A percentile compares a stretch with the other conserved stretches of the same genome.
Conservation (phyloP, 2,113 vertebrate species). For the Ptilorrhoa leucosticta region DNA sequence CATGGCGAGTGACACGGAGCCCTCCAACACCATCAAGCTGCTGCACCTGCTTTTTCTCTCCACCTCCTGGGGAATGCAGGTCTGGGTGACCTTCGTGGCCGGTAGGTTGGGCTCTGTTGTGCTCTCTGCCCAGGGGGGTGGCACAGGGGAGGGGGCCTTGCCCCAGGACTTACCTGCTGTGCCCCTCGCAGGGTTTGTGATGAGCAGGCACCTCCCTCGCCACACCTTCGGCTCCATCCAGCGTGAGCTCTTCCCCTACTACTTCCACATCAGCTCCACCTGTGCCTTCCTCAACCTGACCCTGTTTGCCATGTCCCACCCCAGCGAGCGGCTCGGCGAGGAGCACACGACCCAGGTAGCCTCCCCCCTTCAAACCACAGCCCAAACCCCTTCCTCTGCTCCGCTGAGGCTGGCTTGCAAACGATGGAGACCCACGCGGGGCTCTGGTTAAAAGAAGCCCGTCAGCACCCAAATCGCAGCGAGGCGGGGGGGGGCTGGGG, state of each 20-base stretch:
- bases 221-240: constrained; percentile 80
- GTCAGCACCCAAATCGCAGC: rapidly evolving
- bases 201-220: constrained; percentile 78
- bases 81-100: constrained; percentile 82
- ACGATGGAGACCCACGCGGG: rapidly evolving
- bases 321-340: constrained; percentile 70
- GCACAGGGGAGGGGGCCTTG: not conserved
- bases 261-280: constrained; percentile 76
- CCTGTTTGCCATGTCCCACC: constrained; percentile 76
- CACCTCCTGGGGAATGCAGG: constrained; percentile 85
- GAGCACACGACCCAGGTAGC: constrained; percentile 74
- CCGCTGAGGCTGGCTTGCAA: not conserved
- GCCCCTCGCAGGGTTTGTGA: constrained; percentile 60
- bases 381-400: not conserved
- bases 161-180: not conserved
- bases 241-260: constrained; percentile 79
- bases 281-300: constrained; percentile 83
- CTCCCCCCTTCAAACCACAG: not conserved
- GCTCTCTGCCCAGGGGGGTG: not conserved
- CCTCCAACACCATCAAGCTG: constrained; percentile 69
- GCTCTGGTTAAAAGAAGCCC: not conserved
- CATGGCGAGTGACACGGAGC: not conserved
- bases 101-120: constrained; percentile 24
- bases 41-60: constrained; percentile 80
- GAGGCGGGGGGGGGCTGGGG: not conserved